Conservation (phyloP, 2,888 invertebrate genomes). For the Callyntrura guangdongensis region DNA sequence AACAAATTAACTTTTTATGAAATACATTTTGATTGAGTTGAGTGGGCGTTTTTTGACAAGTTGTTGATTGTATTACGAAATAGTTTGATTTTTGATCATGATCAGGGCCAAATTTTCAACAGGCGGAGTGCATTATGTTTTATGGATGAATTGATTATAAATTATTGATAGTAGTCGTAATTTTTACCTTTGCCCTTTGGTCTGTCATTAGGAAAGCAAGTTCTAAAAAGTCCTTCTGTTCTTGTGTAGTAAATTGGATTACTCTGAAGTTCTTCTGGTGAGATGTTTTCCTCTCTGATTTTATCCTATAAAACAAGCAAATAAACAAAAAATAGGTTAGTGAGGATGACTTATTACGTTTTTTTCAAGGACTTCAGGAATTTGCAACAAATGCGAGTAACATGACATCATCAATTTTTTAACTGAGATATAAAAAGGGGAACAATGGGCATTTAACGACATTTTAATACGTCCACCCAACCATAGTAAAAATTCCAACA, state of each 20-base stretch:
- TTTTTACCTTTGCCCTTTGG: conserved; percentile 87
- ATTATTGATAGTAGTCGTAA: not conserved
- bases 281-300: conserved; percentile 90
- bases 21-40: not conserved
- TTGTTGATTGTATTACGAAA: not conserved
- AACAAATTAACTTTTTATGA: not conserved
- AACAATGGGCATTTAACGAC: too few species aligned
- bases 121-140: too few species aligned
- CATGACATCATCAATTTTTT: too few species aligned
- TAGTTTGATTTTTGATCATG: too few species aligned
- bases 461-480: too few species aligned
- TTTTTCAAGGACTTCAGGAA: too few species aligned
- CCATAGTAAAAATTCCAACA: too few species aligned
- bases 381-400: too few species aligned
- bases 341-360: too few species aligned
- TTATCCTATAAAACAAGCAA: conserved; percentile 89
- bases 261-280: conserved; percentile 92
- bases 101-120: not conserved
- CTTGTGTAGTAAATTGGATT: conserved; percentile 97
- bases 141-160: not conserved
- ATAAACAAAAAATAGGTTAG: conserved; percentile 31
- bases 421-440: too few species aligned
- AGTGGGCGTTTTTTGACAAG: not conserved
- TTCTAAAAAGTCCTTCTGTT: conserved; percentile 96
- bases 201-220: conserved; percentile 96